These are phyloP conservation scores for Puntigrus tetrazona DNA, from an alignment of 2,113 vertebrate genomes.

Conservation along the genomic window DNA sequence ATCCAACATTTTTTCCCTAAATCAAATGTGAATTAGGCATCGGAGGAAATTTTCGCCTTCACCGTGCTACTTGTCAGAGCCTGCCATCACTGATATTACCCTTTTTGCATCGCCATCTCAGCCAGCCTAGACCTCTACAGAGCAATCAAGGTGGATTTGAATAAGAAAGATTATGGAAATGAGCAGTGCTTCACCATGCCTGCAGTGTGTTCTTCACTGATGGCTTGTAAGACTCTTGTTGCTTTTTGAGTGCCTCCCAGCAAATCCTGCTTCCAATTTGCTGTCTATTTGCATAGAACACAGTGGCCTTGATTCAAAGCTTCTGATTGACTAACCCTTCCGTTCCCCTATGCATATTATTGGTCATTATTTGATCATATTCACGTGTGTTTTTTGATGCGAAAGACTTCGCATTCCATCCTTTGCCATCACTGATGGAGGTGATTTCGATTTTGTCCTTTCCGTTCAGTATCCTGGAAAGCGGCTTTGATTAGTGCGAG, in stretches of 20 bases:
- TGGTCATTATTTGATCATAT: constrained; percentile 70
- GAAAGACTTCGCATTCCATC: constrained; percentile 13
- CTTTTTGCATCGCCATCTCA: constrained; percentile 55
- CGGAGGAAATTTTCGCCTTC: neutral
- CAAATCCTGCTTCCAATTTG: constrained; percentile 69
- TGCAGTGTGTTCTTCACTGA: constrained; percentile 61
- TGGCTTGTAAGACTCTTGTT: constrained; percentile 74
- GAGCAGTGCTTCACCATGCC: constrained; percentile 64
- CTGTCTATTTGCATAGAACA: constrained; percentile 75
- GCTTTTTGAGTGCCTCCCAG: constrained; percentile 66
- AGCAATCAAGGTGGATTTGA: constrained; percentile 74
- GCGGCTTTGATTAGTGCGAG: constrained; percentile 70
- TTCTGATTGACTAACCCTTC: constrained; percentile 42
- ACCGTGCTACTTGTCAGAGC: constrained; percentile 29
- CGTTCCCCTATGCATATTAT: constrained; percentile 64
- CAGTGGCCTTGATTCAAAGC: constrained; percentile 42
- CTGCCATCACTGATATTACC: neutral
- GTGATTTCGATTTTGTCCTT: constrained; percentile 64
- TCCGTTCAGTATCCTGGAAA: constrained; percentile 70
- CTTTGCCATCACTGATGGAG: constrained; percentile 48
- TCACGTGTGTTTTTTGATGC: constrained; percentile 58
- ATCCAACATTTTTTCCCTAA: neutral
- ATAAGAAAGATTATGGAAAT: constrained; percentile 71
- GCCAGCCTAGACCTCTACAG: constrained; percentile 49
- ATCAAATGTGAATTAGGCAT: constrained; percentile 5